Base-by-base conservation (phyloP, 37 sponge, comb jelly and placozoan species). In the Oscarella lobularis region DNA sequence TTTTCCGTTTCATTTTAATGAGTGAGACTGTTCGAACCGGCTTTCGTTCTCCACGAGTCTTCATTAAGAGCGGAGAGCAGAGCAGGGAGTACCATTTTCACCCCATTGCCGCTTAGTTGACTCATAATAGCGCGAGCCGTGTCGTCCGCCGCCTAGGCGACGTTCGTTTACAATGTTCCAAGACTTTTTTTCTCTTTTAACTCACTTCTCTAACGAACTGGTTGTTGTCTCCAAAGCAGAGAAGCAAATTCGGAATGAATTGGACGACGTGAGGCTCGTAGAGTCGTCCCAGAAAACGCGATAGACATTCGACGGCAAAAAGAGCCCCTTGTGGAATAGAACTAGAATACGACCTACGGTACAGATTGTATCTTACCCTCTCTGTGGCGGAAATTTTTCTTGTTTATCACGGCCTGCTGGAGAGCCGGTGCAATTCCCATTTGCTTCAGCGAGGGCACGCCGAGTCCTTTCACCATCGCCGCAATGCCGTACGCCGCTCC, bases 401-500 rank as follows among this genome's bases (percentile, higher is more conserved):
- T 98, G 85, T 98, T 77, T 40, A 80, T 78, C 1, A 98, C 81
- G 29, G 99, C 92, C 35, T 86, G 87, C 35, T 88, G 83, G 3
- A 98, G 86, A 3, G 82, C 74, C 3, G 67, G 78, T 85, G 89
- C 92, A 48, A 98, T 82, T 5, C 77, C 55, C 37, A 80, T 68
- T 71, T 98, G 95, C 67, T 90, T 94, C 32, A 98, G 83, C 3
- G 92, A 84, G 3, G 88, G 82, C 30, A 98, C 87, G 4, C 99
- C 99, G 35, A 98, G 86, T 2, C 99, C 99, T 74, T 98, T 98
- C 31, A 98, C 95, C 40, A 98, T 38, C 40, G 92, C 99, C 75
- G 99, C 92, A n/a, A 98, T 75, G 0, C 99, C 99, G 80, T 93
- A 94, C n/a, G 99, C 92, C 37, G 95, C 95, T 36, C 99, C 99